Evolutionary conservation across 2,113 vertebrate species (phyloP), one percentile per base, ranked within the genome.

Genomic region (Chamaetylas fuelleborni): DNA sequence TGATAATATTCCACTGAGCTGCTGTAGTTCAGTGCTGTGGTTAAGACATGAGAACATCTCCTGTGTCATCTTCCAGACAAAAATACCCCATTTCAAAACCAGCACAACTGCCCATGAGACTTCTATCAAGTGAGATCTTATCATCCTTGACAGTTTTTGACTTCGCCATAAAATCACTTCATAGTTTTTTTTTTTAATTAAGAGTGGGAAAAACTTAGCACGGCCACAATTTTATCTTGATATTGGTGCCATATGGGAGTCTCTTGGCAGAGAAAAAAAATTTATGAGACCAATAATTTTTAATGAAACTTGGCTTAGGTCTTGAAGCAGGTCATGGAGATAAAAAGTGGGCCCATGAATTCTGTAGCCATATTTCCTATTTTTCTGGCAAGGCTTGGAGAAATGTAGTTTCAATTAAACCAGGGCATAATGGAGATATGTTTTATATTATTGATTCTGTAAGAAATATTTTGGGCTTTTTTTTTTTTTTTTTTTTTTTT

Each of bases 201-300:
- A 56, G 58, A 90, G 38, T 45, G 67, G 60, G 50, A 61, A 83
- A 92, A 93, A 62, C 57, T 94, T 92, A 34, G 24, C 72, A 61
- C 2, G 13, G 76, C 50, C 81, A 36, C 72, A 88, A 29, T 91
- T 82, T 97, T 82, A 51, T 96, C 72, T 69, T 65, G 83, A 57
- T 96, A 96, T 96, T 96, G 91, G 56, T 96, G 96, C 97, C 97
- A 98, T 97, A 97, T 98, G 98, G 92, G 85, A 91, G 67, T 83
- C 77, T 94, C 96, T 95, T 96, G 93, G 93, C 40, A 9, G 29
- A 40, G 66, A 83, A 81, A 80, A 96, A 96, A 89, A 95, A 54
- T 89, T 98, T 98, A 98, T 92, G 96, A 97, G 97, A 93, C 97
- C 93, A 97, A 97, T 98, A 98, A 97, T 98, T 97, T 98, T 98